phyloP scores from a whole-genome alignment of 2,113 vertebrate genomes.

The Circaetus gallicus region DNA sequence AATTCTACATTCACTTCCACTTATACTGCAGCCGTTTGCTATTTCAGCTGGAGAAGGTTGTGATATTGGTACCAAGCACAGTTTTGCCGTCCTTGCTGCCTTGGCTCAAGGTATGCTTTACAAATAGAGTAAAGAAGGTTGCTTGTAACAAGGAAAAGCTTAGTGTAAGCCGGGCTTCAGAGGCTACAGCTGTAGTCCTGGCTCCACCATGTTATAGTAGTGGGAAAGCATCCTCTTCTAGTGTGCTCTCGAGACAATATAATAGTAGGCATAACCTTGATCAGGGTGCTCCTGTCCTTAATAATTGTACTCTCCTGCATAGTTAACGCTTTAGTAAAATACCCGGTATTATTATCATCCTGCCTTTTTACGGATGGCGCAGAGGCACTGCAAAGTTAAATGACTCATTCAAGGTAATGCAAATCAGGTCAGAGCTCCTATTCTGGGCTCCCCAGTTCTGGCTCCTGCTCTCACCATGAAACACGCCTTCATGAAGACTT shows the following conservation, averaged over 20 bases:
- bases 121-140: neutral
- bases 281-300: neutral
- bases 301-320: neutral
- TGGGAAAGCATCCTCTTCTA: neutral
- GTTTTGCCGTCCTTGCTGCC: too few relatives aligned
- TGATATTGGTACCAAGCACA: too few relatives aligned
- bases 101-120: neutral
- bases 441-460: neutral
- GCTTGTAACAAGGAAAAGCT: neutral
- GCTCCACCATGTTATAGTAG: too few relatives aligned
- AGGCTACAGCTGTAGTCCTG: neutral
- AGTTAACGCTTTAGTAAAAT: neutral
- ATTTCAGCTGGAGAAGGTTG: neutral
- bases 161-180: neutral
- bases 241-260: neutral
- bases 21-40: rapidly evolving
- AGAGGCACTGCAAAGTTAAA: neutral
- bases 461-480: neutral
- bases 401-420: rapidly evolving
- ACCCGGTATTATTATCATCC: neutral
- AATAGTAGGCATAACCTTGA: neutral
- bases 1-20: rapidly evolving
- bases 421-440: neutral
- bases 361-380: neutral
- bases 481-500: neutral